Evolutionary conservation across 2,113 vertebrate genomes (phyloP).

Genomic region (Erythrocercus mccallii): DNA sequence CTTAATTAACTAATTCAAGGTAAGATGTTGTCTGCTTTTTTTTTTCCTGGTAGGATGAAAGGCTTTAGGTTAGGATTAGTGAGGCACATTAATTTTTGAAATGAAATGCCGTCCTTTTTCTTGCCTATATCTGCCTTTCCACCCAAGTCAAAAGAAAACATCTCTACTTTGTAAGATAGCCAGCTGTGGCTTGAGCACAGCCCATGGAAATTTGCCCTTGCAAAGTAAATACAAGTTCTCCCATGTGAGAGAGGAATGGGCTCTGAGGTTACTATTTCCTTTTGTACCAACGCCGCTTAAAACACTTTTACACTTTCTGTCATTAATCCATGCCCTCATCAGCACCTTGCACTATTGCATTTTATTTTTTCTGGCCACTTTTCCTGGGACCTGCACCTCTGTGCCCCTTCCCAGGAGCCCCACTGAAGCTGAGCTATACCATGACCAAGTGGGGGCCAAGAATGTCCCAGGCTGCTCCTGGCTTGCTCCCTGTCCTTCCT

Average conservation of each 20-base stretch:
- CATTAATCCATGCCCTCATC: not conserved
- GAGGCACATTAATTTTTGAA: not conserved
- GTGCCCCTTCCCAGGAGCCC: not conserved
- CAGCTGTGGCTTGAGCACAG: not conserved
- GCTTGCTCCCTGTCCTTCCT: not conserved
- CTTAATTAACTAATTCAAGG: constrained; percentile 39
- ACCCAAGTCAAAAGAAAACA: not conserved
- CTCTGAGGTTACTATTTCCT: not conserved
- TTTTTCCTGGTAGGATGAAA: constrained; percentile 4
- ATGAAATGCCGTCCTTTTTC: not conserved
- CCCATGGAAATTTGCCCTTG: not conserved
- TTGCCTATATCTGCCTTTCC: not conserved
- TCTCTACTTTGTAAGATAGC: not conserved
- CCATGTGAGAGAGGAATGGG: not conserved
- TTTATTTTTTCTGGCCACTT: not conserved
- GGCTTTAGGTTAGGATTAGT: constrained; percentile 6
- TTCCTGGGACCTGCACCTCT: not conserved
- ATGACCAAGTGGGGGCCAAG: not conserved
- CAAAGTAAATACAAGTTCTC: not conserved
- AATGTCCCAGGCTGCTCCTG: not conserved
- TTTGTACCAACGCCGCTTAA: not conserved
- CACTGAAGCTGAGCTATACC: not conserved
- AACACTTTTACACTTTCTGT: not conserved
- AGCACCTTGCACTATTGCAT: not conserved
- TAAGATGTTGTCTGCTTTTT: not conserved